Conservation (phyloP, 1,140 invertebrate species). For the Zelostemma sp. region DNA sequence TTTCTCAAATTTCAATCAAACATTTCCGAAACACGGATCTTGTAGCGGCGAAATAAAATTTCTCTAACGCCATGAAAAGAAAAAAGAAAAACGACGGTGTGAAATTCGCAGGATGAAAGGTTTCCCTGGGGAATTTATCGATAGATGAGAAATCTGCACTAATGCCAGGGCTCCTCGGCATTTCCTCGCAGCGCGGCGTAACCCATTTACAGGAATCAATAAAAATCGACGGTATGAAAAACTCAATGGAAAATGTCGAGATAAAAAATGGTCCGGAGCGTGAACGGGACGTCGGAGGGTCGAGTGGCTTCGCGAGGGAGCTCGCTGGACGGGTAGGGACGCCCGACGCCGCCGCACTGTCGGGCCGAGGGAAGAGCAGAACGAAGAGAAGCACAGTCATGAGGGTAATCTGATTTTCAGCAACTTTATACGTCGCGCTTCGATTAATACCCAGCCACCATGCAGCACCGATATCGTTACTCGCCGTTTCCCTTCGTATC, state of each 20-base stretch:
- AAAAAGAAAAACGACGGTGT: not conserved
- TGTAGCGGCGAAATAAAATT: no score
- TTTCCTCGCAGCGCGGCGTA: conserved; percentile 7
- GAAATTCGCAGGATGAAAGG: not conserved
- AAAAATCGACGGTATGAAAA: conserved; percentile 50
- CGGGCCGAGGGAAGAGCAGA: conserved; percentile 13
- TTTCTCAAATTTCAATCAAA: no score
- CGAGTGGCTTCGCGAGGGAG: conserved; percentile 6
- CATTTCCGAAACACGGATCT: no score
- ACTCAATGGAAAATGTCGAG: conserved; percentile 17
- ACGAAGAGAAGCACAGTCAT: conserved; percentile 32
- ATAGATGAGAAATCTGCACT: not conserved
- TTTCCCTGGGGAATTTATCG: not conserved
- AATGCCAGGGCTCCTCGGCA: not conserved
- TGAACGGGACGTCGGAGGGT: conserved; percentile 8
- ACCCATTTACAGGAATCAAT: conserved; percentile 46
- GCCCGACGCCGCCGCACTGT: conserved; percentile 2
- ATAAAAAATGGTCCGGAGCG: conserved; percentile 39
- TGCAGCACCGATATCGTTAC: conserved; percentile 63
- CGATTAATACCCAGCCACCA: conserved; percentile 68
- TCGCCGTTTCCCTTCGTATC: conserved; percentile 45
- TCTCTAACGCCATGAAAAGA: no score
- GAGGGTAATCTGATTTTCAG: conserved; percentile 67
- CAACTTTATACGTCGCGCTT: conserved; percentile 68
- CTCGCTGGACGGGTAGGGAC: conserved; percentile 2